Base-by-base conservation (phyloP, 2,888 invertebrate species). In the Atherix ibis region DNA sequence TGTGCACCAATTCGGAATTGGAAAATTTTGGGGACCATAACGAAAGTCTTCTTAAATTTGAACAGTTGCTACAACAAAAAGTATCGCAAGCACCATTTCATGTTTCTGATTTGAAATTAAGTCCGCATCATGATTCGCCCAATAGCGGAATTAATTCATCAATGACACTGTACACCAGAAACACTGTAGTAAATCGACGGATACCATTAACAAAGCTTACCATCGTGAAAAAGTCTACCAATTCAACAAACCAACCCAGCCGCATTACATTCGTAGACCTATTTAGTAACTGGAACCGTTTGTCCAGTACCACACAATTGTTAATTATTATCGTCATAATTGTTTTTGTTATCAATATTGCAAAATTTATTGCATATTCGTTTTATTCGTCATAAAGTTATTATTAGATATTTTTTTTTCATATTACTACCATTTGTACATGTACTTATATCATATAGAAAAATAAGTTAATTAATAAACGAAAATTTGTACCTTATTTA, bases 51-150 rank as follows among this genome's bases (percentile, higher is more conserved):
- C 22, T 8, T 22, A 6, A 8, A 22, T 58, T 57, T 31, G 52
- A 56, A 37, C 38, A 51, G 26, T 29, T 56, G 3, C 39, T 54
- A 16, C 37, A n/a, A 19, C 43, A 49, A 31, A 56, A 44, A 25
- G 42, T 40, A 6, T 56, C 55, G 2, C 39, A 47, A 31, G 53
- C 58, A 4, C 56, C 58, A 2, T 58, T 56, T 27, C 44, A 48
- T 8, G 41, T 54, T 5, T 41, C 48, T 17, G 44, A 50, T 4
- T 36, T 51, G 9, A 41, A 39, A 5, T 26, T 34, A n/a, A 36
- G 31, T 10, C n/a, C 18, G 0, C 22, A 31, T 3, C 32, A 30
- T 13, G 31, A 24, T 13, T 27, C 33, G 8, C 19, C 26, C n/a
- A 16, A 18, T 28, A 33, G n/a, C 13, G 13, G 27, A 13, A 25